These are phyloP conservation scores for Ceratina calcarata DNA, from an alignment of 1,140 invertebrate genomes.

Conservation along the genomic window DNA sequence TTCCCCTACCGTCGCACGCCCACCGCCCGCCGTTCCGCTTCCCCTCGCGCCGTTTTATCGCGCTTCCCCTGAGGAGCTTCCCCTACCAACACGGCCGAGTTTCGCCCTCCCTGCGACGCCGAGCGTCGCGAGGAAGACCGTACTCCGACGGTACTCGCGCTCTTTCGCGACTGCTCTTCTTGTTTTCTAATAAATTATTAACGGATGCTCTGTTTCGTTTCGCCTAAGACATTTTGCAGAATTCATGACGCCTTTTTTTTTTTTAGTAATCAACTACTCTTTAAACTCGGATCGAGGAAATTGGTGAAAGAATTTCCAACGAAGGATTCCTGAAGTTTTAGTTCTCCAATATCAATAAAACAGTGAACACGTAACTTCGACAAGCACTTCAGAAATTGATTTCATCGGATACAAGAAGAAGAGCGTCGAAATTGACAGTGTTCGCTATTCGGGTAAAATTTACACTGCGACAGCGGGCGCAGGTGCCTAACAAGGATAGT, in stretches of 20 bases:
- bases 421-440: background rate
- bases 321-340: background rate
- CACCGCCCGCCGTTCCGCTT: background rate
- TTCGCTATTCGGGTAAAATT: slow-evolving; percentile 7
- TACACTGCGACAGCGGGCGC: slow-evolving; percentile 22
- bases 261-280: no score
- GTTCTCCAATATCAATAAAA: background rate
- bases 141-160: background rate
- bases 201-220: background rate
- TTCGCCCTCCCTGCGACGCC: background rate
- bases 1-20: slow-evolving; percentile 7
- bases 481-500: slow-evolving; percentile 61
- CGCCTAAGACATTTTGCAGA: background rate
- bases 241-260: background rate
- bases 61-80: background rate
- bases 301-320: no score
- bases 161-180: background rate
- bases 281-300: no score
- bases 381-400: no score
- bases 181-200: background rate
- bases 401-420: no score
- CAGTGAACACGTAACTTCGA: background rate
- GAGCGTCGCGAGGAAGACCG: background rate
- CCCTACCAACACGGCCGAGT: background rate
- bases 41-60: background rate